Percentiles rank a stretch among this genome's conserved stretches.
Evolutionary conservation across 2,797 vertebrate species (phyloP).

Genomic region (Protonibea diacanthus): DNA sequence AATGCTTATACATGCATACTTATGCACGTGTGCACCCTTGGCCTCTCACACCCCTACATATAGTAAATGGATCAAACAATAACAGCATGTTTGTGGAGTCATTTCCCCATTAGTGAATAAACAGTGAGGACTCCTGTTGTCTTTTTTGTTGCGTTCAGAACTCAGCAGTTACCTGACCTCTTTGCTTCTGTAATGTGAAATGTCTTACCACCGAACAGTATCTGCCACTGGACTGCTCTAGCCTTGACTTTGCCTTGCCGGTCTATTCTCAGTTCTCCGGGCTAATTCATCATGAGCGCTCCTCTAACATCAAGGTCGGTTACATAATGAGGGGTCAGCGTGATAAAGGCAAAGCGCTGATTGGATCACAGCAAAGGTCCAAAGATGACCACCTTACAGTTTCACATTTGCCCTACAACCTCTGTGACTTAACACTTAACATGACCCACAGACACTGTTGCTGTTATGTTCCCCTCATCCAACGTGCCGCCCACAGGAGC

Average conservation of each 20-base stretch:
- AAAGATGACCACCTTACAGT: constrained; percentile 51
- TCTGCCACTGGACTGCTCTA: constrained; percentile 44
- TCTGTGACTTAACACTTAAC: constrained; percentile 54
- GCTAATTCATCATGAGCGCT: constrained; percentile 78
- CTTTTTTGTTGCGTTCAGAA: constrained; percentile 41
- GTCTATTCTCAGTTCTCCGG: constrained; percentile 60
- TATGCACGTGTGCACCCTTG: constrained; percentile 13
- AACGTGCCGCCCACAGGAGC: constrained; percentile 19
- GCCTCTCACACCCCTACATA: constrained; percentile 24
- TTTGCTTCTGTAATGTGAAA: constrained; percentile 35
- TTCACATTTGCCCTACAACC: constrained; percentile 50
- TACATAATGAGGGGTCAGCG: constrained; percentile 75
- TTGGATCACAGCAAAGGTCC: constrained; percentile 66
- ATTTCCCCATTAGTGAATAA: constrained; percentile 20
- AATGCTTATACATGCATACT: constrained; percentile 49
- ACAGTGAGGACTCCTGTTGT: constrained; percentile 17
- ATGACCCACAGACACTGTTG: constrained; percentile 42
- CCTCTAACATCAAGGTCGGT: constrained; percentile 66
- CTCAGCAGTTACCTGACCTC: constrained; percentile 46
- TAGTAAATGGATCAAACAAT: constrained; percentile 34
- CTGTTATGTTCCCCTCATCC: constrained; percentile 33
- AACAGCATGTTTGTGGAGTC: constrained; percentile 2
- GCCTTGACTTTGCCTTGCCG: constrained; percentile 71
- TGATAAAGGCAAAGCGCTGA: constrained; percentile 72
- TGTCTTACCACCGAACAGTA: constrained; percentile 32